A percentile compares a stretch with the other conserved stretches of the same genome.
Conservation (phyloP, 2,888 invertebrate genomes). For the Leucozona laternaria region DNA sequence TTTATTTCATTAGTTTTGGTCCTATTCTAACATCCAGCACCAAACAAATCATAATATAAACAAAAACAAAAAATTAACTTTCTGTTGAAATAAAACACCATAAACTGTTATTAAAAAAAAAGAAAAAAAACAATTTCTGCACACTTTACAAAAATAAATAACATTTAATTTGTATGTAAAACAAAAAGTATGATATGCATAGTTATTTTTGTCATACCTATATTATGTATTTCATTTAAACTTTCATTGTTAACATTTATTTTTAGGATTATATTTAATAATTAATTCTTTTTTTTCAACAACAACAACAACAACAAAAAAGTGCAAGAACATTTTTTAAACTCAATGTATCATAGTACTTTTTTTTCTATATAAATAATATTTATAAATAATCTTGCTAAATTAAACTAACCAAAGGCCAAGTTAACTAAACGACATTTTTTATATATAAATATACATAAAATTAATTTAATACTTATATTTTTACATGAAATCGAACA, state of each 20-base stretch:
- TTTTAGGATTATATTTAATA: slow-evolving; percentile 14
- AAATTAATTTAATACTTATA: slow-evolving; percentile 70
- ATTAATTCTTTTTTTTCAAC: slow-evolving; percentile 57
- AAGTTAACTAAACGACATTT: slow-evolving; percentile 83
- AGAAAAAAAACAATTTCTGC: slow-evolving; percentile 32
- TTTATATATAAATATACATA: slow-evolving; percentile 71
- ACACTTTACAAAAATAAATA: slow-evolving; percentile 48
- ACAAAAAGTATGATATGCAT: slow-evolving; percentile 56
- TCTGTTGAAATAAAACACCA: slow-evolving; percentile 23
- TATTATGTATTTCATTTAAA: slow-evolving; percentile 53
- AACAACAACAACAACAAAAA: slow-evolving; percentile 20
- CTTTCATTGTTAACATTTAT: slow-evolving; percentile 67
- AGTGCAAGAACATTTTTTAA: slow-evolving; percentile 61
- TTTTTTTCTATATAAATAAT: slow-evolving; percentile 62
- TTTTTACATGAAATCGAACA: slow-evolving; percentile 55
- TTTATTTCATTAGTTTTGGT: slow-evolving; percentile 32
- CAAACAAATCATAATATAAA: slow-evolving; percentile 48
- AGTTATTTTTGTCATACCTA: slow-evolving; percentile 56
- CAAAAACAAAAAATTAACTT: slow-evolving; percentile 16
- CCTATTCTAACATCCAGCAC: slow-evolving; percentile 71
- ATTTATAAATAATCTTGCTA: slow-evolving; percentile 77
- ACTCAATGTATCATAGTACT: slow-evolving; percentile 66
- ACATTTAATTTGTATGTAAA: slow-evolving; percentile 55
- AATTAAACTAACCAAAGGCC: slow-evolving; percentile 84
- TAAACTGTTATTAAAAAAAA: slow-evolving; percentile 17